A percentile compares a stretch with the other conserved stretches of the same genome.
These are phyloP conservation scores for Mimas tiliae DNA, from an alignment of 2,888 invertebrate species.

Conservation along the genomic window DNA sequence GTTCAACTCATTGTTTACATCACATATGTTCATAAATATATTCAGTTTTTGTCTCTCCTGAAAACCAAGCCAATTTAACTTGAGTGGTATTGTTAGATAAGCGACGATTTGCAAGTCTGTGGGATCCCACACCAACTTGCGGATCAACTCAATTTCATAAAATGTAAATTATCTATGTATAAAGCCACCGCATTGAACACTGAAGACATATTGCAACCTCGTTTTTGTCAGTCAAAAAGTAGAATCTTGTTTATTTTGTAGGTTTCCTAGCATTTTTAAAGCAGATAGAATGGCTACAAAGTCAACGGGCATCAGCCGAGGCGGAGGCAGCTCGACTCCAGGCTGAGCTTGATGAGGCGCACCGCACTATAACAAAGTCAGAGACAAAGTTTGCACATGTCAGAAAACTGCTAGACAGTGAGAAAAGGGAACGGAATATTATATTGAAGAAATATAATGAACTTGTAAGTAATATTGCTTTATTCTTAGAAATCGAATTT, in stretches of 20 bases:
- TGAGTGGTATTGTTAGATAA: no score
- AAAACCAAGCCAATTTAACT: no score
- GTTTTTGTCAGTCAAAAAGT: no score
- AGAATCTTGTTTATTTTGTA: conserved; percentile 50
- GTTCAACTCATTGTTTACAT: no score
- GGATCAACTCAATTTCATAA: no score
- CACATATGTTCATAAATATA: no score
- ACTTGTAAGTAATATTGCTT: conserved; percentile 79
- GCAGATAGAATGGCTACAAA: conserved; percentile 88
- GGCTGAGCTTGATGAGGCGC: conserved; percentile 87
- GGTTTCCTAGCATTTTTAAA: conserved; percentile 90
- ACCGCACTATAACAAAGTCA: conserved; percentile 89
- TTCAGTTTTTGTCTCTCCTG: no score
- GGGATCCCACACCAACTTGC: no score
- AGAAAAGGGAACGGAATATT: conserved; percentile 88
- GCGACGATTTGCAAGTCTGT: no score
- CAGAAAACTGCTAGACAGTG: conserved; percentile 91
- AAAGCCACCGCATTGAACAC: no score
- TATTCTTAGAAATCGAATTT: not conserved
- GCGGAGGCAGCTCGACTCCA: conserved; percentile 90
- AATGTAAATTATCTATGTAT: no score
- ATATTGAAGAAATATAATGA: conserved; percentile 89
- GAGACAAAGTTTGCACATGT: conserved; percentile 93
- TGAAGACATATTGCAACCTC: no score
- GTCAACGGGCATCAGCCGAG: conserved; percentile 88